Evolutionary conservation across 2,888 invertebrate species (phyloP).

Genomic region (Rhyacophila evoluta): DNA sequence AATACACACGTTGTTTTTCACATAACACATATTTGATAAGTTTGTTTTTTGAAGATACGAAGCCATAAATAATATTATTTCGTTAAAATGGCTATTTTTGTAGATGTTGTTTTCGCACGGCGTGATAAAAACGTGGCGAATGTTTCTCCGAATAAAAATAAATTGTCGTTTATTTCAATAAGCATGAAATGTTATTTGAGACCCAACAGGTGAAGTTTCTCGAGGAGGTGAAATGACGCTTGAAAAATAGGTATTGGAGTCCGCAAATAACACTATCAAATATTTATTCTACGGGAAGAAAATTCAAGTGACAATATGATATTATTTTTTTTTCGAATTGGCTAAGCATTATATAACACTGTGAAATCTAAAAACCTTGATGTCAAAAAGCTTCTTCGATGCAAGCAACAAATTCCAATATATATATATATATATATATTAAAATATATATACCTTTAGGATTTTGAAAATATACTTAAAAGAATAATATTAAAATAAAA

Average conservation of each 20-base stretch:
- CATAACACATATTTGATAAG: too few species aligned
- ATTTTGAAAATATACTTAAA: too few species aligned
- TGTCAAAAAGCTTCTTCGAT: too few species aligned
- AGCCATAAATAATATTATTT: background rate
- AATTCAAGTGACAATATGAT: background rate
- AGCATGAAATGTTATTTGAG: constrained; percentile 6
- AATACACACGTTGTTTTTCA: too few species aligned
- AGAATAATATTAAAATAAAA: too few species aligned
- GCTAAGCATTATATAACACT: too few species aligned
- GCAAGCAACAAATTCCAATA: too few species aligned
- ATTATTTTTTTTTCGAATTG: background rate
- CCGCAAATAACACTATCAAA: background rate
- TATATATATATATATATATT: too few species aligned
- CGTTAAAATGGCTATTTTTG: background rate
- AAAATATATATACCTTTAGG: too few species aligned
- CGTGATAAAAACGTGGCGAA: background rate
- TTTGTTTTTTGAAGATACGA: too few species aligned
- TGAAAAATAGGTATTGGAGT: constrained; percentile 1
- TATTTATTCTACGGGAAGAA: background rate
- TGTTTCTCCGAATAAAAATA: background rate
- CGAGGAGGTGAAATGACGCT: constrained; percentile 12
- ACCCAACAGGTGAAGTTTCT: background rate
- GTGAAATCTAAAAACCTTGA: too few species aligned
- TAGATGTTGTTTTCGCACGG: background rate
- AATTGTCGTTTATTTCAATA: background rate